Evolutionary conservation across 2,797 vertebrate genomes (phyloP).

Genomic region (Sylvilagus floridanus): DNA sequence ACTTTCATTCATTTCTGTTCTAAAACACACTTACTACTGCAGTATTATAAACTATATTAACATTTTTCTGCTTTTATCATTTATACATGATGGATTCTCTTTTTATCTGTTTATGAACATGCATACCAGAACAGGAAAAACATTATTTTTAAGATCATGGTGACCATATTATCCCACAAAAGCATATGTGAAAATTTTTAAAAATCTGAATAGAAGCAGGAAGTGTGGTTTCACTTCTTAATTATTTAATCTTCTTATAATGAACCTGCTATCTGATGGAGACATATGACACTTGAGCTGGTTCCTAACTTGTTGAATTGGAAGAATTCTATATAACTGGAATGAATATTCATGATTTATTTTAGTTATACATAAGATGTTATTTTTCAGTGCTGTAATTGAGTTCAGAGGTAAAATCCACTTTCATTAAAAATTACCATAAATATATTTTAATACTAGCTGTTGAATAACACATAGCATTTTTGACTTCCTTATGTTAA

Average conservation of each 20-base stretch:
- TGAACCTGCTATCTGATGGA: not conserved
- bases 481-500: conserved; percentile 29
- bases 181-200: not conserved
- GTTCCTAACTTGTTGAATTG: not conserved
- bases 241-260: not conserved
- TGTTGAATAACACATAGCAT: not conserved
- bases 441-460: not conserved
- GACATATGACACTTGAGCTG: conserved; percentile 2
- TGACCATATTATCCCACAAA: not conserved
- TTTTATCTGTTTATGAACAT: not conserved
- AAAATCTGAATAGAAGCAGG: not conserved
- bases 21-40: not conserved
- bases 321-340: not conserved
- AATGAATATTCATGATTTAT: conserved; percentile 12
- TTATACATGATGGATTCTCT: not conserved
- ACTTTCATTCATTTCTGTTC: not conserved
- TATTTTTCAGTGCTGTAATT: not conserved
- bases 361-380: not conserved
- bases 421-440: not conserved
- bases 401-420: not conserved
- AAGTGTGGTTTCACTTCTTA: not conserved
- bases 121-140: not conserved
- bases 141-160: not conserved
- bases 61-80: not conserved
- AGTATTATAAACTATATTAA: not conserved